A percentile compares a stretch with the other conserved stretches of the same genome.
These are phyloP conservation scores for Ladona fulva DNA, from an alignment of 1,140 invertebrate genomes.

Conservation along the genomic window DNA sequence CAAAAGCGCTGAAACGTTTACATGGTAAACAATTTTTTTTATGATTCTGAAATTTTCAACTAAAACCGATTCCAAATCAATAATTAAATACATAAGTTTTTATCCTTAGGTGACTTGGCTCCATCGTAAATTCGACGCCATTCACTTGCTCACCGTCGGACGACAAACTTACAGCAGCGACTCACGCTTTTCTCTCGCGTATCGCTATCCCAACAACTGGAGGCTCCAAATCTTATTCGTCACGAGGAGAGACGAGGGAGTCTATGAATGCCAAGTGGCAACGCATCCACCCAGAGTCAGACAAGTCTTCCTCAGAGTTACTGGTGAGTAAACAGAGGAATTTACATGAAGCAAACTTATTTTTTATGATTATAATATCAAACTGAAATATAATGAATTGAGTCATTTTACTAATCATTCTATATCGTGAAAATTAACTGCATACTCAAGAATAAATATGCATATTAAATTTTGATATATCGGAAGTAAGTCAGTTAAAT, in stretches of 20 bases:
- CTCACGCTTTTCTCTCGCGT: constrained; percentile 58
- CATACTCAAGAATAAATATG: too few relatives aligned
- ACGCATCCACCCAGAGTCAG: constrained; percentile 72
- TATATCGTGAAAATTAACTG: too few relatives aligned
- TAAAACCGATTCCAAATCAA: too few relatives aligned
- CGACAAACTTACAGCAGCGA: constrained; percentile 62
- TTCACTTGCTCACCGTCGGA: constrained; percentile 67
- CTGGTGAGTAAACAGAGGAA: constrained; percentile 39
- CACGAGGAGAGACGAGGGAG: constrained; percentile 59
- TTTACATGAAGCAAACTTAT: neutral
- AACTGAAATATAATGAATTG: too few relatives aligned
- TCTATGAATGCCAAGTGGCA: constrained; percentile 79
- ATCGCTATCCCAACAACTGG: constrained; percentile 78
- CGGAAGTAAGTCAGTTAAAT: too few relatives aligned
- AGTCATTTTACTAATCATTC: too few relatives aligned
- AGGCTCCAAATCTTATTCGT: constrained; percentile 67
- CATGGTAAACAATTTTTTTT: too few relatives aligned
- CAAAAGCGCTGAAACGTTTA: too few relatives aligned
- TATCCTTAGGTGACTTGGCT: constrained; percentile 66
- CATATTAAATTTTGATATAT: too few relatives aligned
- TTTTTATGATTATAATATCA: too few relatives aligned
- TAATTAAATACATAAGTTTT: too few relatives aligned
- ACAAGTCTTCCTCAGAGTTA: constrained; percentile 58
- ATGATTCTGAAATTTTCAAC: too few relatives aligned
- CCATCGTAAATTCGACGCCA: constrained; percentile 53